A percentile compares a stretch with the other conserved stretches of the same genome.
Conservation (phyloP, 2,797 vertebrate species). For the Diplodus sargus region DNA sequence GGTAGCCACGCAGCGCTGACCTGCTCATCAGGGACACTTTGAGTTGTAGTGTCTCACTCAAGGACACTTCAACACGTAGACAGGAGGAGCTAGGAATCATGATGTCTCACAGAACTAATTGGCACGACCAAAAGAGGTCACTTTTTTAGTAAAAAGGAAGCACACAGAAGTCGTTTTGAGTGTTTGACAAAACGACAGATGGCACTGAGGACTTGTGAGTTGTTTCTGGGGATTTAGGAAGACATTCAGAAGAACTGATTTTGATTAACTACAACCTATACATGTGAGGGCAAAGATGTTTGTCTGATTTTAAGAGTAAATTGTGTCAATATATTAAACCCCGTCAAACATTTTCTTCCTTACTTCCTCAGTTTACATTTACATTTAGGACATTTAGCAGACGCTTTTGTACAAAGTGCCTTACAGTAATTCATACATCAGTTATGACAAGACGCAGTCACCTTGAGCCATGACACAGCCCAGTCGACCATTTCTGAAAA, state of each 20-base stretch:
- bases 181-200: neutral
- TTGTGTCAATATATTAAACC: neutral
- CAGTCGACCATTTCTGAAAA: too few species aligned
- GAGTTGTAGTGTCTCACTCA: constrained; percentile 15
- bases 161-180: neutral
- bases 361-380: neutral
- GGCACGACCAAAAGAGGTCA: neutral
- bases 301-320: neutral
- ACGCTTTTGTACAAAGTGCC: too few species aligned
- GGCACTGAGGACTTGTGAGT: neutral
- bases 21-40: constrained; percentile 8
- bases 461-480: too few species aligned
- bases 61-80: constrained; percentile 23
- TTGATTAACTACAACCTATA: neutral
- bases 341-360: neutral
- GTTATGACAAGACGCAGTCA: neutral
- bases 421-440: too few species aligned
- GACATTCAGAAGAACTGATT: neutral
- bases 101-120: neutral
- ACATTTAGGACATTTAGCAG: too few species aligned
- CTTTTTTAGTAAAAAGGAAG: neutral
- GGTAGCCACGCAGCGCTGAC: neutral
- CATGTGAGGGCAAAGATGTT: neutral
- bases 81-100: neutral
- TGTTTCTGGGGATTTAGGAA: neutral